phyloP scores from a whole-genome alignment of 2,797 vertebrate species.

The Acanthornis magna region DNA sequence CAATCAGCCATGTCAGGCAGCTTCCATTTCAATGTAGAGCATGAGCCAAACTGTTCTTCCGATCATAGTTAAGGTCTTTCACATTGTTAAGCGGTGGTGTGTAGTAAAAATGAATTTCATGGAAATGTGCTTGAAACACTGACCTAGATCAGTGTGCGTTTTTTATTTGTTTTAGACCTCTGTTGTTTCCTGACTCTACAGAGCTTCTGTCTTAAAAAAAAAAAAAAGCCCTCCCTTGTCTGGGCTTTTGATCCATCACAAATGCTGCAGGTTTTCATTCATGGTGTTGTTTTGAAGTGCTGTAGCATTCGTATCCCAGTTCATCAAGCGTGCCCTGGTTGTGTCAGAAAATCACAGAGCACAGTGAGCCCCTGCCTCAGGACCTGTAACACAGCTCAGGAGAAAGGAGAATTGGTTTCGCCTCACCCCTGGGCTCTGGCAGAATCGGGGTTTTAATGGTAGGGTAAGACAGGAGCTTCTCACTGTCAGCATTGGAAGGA shows the following conservation, averaged over 20 bases:
- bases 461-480: background rate
- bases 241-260: background rate
- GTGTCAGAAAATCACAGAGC: background rate
- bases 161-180: background rate
- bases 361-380: background rate
- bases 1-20: accelerated
- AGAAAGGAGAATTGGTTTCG: background rate
- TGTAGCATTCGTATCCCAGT: background rate
- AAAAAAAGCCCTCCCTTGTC: background rate
- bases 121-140: background rate
- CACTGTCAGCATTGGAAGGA: background rate
- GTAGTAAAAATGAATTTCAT: background rate
- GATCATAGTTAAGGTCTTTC: background rate
- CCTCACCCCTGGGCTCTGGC: background rate
- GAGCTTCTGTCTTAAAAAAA: background rate
- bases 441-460: background rate
- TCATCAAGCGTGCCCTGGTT: background rate
- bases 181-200: background rate
- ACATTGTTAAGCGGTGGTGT: background rate
- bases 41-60: background rate
- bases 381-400: background rate
- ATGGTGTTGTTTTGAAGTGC: background rate
- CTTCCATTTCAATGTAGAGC: background rate
- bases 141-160: background rate
- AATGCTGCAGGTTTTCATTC: background rate